Evolutionary conservation across 2,113 vertebrate species (phyloP).

Genomic region (Mastomys natalensis): DNA sequence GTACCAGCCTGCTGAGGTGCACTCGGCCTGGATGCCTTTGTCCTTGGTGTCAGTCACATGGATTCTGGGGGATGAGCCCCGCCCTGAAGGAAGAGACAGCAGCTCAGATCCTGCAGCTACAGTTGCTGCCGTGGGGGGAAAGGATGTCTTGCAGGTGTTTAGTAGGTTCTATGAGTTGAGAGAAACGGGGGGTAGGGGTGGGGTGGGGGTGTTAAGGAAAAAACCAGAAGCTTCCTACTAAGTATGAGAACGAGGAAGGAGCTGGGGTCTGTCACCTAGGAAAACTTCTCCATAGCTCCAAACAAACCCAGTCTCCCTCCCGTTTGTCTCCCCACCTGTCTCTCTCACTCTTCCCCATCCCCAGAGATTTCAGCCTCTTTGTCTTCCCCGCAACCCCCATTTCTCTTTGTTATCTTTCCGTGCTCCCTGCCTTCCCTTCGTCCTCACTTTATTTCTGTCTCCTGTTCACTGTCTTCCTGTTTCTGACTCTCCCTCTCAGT

Average conservation of each 20-base stretch:
- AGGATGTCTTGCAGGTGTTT: not conserved
- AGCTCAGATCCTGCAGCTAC: not conserved
- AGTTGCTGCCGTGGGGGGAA: accelerated
- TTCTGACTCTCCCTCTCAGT: not conserved
- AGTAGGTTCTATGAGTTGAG: too few relatives aligned
- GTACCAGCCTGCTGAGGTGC: constrained; percentile 17
- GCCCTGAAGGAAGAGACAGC: not conserved
- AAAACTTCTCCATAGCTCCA: not conserved
- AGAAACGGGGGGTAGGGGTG: not conserved
- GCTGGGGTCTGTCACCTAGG: too few relatives aligned
- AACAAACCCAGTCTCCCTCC: not conserved
- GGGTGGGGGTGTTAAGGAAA: accelerated
- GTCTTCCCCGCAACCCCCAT: not conserved
- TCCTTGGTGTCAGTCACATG: accelerated
- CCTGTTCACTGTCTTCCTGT: not conserved
- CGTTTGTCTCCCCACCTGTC: accelerated
- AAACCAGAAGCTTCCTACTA: not conserved
- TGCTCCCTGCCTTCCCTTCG: too few relatives aligned
- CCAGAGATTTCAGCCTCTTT: not conserved
- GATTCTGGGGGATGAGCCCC: constrained; percentile 18
- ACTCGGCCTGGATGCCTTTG: not conserved
- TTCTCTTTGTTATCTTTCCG: not conserved
- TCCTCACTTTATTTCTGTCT: not conserved
- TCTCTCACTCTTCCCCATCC: too few relatives aligned
- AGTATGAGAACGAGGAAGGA: not conserved